phyloP scores from a whole-genome alignment of 2,888 invertebrate genomes.

The Gymnoscelis rufifasciata region DNA sequence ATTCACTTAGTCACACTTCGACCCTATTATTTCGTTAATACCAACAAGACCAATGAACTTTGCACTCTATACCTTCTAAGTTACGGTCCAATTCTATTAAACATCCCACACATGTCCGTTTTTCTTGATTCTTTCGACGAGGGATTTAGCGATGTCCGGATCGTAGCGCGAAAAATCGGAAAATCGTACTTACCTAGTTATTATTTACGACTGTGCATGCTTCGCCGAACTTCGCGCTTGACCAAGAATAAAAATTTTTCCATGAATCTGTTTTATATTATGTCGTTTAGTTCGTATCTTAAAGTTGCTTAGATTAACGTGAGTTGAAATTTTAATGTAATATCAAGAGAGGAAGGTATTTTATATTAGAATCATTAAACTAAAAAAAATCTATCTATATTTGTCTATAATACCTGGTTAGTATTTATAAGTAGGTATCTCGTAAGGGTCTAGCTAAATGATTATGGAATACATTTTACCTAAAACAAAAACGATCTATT shows the following conservation, averaged over 20 bases:
- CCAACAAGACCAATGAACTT: conserved; percentile 34
- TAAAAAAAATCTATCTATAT: no score
- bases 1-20: conserved; percentile 49
- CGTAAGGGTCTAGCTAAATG: no score
- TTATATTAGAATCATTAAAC: no score
- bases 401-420: no score
- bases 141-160: conserved; percentile 61
- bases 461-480: no score
- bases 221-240: conserved; percentile 32
- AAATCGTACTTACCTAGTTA: conserved; percentile 48
- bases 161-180: conserved; percentile 34
- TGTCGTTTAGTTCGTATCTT: no score
- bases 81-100: conserved; percentile 59
- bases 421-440: no score
- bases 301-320: no score
- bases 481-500: no score
- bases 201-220: conserved; percentile 37
- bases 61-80: conserved; percentile 11
- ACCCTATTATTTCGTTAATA: conserved; percentile 45
- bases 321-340: no score
- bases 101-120: conserved; percentile 62
- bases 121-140: conserved; percentile 38
- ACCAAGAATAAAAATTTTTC: conserved; percentile 21
- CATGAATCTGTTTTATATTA: background rate
- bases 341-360: no score